Evolutionary conservation across 2,113 vertebrate species (phyloP).

Genomic region (Baryphthengus martii): DNA sequence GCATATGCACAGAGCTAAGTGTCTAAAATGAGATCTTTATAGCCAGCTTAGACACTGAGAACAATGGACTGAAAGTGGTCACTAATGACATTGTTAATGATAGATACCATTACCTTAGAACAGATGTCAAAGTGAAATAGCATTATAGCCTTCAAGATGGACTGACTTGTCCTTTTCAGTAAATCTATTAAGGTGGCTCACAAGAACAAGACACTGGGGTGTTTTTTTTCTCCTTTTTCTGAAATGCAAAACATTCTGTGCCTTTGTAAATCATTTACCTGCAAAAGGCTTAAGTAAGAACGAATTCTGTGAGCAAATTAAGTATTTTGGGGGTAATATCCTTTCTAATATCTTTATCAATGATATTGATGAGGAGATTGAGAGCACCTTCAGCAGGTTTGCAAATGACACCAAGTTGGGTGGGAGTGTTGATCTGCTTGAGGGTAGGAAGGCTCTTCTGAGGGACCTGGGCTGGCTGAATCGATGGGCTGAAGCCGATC

Average conservation of each 20-base stretch:
- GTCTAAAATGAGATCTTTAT: conserved; percentile 61
- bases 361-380: too few relatives aligned
- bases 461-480: too few relatives aligned
- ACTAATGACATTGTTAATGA: conserved; percentile 74
- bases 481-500: too few relatives aligned
- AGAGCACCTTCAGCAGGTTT: too few relatives aligned
- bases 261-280: neutral
- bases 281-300: neutral
- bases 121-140: conserved; percentile 59
- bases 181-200: conserved; percentile 46
- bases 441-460: too few relatives aligned
- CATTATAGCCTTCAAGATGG: conserved; percentile 64
- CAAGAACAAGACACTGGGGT: conserved; percentile 4
- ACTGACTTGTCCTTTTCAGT: conserved; percentile 53
- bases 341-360: too few relatives aligned
- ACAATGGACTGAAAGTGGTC: conserved; percentile 64
- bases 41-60: conserved; percentile 51
- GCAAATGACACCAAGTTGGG: too few relatives aligned
- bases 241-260: conserved; percentile 2
- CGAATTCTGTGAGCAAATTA: neutral
- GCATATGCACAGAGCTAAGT: conserved; percentile 55
- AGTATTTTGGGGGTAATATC: neutral
- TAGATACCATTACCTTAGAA: conserved; percentile 70
- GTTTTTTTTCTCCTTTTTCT: conserved; percentile 19
- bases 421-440: too few relatives aligned